Evolutionary conservation across 2,797 vertebrate species (phyloP).

Genomic region (Chelonia mydas): DNA sequence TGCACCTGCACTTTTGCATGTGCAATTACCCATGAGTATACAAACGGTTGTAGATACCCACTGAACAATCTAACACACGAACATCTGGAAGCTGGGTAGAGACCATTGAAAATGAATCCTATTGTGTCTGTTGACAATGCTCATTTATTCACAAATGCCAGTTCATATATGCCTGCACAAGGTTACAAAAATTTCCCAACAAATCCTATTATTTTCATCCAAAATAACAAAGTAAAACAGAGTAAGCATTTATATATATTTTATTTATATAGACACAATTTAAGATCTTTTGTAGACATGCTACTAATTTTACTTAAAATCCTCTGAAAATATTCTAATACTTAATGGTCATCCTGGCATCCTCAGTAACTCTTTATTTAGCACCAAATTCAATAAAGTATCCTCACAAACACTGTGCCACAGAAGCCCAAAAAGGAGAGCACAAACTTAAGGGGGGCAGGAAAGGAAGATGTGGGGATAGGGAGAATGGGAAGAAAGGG

Average conservation of each 20-base stretch:
- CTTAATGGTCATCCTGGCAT: not conserved
- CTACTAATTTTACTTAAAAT: not conserved
- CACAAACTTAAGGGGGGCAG: not conserved
- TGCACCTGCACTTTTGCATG: rapidly evolving
- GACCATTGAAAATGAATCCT: not conserved
- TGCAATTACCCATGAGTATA: not conserved
- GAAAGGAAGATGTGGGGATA: not conserved
- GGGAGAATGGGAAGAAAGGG: not conserved
- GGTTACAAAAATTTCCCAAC: not conserved
- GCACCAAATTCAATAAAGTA: not conserved
- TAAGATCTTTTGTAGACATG: not conserved
- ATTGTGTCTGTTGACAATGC: not conserved
- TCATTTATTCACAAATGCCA: not conserved
- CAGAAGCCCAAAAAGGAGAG: not conserved
- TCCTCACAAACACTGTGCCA: not conserved
- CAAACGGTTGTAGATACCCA: not conserved
- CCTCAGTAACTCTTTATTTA: not conserved
- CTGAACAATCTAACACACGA: not conserved
- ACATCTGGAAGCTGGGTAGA: rapidly evolving
- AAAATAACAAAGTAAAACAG: not conserved
- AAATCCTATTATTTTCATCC: not conserved
- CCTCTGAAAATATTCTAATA: not conserved
- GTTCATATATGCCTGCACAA: not conserved
- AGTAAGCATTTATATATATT: not conserved
- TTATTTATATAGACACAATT: not conserved